phyloP scores from a whole-genome alignment of 2,888 invertebrate species.

The Poecilobothrus nobilitatus region DNA sequence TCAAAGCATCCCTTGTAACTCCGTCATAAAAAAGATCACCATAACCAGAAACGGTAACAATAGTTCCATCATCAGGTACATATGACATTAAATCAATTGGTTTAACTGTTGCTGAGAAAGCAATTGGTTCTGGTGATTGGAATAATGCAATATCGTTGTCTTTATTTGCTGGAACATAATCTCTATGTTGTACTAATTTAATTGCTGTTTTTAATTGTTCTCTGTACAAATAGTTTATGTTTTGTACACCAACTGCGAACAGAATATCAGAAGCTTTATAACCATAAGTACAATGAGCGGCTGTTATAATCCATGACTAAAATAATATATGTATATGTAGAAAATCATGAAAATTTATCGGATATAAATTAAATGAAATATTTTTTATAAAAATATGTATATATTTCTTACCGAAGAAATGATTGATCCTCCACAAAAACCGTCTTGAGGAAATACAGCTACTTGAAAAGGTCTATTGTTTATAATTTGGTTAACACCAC shows the following conservation, averaged over 20 bases:
- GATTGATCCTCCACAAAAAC: background rate
- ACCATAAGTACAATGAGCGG: background rate
- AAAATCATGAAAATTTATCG: no score
- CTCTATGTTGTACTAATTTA: background rate
- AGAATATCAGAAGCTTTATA: background rate
- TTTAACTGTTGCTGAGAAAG: background rate
- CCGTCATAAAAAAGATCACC: background rate
- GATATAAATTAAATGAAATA: no score
- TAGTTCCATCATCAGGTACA: background rate
- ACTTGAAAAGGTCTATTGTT: background rate
- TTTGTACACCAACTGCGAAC: background rate
- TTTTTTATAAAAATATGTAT: no score
- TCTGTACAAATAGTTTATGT: no score
- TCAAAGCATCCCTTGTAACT: slow-evolving; percentile 16
- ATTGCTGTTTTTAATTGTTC: no score
- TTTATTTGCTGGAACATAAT: background rate
- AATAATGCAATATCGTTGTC: background rate
- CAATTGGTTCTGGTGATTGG: background rate
- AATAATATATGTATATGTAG: background rate
- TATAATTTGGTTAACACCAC: background rate
- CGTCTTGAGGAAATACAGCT: background rate
- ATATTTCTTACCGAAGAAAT: background rate
- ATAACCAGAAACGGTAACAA: background rate
- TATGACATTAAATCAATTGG: background rate
- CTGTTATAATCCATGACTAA: background rate